phyloP scores from a whole-genome alignment of 2,113 vertebrate species.

The Stomatorhinus ivindoensis region DNA sequence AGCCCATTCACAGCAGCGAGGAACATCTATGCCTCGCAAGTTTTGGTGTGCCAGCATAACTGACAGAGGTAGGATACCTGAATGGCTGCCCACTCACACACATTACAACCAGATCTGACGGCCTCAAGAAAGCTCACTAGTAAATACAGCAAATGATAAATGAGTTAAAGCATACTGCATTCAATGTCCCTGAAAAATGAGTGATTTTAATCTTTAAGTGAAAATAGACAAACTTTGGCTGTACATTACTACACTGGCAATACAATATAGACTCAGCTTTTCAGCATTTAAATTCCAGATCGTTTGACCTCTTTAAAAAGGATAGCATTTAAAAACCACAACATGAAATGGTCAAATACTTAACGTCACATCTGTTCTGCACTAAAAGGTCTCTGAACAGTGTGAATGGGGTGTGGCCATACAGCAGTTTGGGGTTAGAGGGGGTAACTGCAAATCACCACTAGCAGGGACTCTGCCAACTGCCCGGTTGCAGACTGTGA shows the following conservation, averaged over 20 bases:
- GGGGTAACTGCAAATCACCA: conserved; percentile 1
- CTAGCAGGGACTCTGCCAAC: background rate
- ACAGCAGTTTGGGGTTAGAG: no score
- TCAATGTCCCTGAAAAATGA: background rate
- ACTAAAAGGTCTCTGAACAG: background rate
- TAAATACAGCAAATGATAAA: background rate
- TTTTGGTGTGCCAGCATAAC: background rate
- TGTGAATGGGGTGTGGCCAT: background rate
- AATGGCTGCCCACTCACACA: background rate
- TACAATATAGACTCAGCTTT: background rate
- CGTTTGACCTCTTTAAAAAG: background rate
- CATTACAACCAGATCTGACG: background rate
- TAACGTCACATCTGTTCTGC: background rate
- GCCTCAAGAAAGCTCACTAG: background rate
- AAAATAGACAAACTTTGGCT: background rate
- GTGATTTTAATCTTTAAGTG: background rate
- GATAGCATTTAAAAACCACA: background rate
- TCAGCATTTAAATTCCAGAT: background rate
- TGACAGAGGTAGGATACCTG: background rate
- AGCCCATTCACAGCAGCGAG: background rate
- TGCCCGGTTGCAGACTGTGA: conserved; percentile 12
- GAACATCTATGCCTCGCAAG: background rate
- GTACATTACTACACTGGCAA: background rate
- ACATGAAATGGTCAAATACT: background rate
- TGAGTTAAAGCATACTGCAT: background rate